phyloP scores from a whole-genome alignment of 2,113 vertebrate genomes.

The Coreoperca whiteheadi region DNA sequence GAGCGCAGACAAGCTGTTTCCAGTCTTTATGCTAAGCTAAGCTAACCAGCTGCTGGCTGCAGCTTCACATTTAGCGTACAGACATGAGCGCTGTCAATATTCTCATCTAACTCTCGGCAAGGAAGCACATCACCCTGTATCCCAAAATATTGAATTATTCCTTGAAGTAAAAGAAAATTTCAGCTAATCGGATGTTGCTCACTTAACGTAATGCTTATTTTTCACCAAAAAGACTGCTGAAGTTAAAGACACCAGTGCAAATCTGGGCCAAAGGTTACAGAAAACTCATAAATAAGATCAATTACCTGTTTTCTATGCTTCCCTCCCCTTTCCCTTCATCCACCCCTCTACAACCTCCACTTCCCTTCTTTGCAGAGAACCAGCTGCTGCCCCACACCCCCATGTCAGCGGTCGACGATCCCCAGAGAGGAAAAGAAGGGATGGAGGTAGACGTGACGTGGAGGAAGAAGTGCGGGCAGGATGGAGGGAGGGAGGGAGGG shows the following conservation, averaged over 20 bases:
- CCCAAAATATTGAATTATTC: neutral
- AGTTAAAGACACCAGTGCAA: constrained; percentile 22
- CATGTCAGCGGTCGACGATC: constrained; percentile 48
- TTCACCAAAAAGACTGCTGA: too few relatives aligned
- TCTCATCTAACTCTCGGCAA: neutral
- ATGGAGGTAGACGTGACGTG: constrained; percentile 51
- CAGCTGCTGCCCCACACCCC: constrained; percentile 78
- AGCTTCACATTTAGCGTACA: neutral
- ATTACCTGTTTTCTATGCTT: constrained; percentile 37
- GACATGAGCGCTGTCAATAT: neutral
- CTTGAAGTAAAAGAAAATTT: neutral
- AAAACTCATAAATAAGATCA: constrained; percentile 54
- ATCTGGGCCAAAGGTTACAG: constrained; percentile 59
- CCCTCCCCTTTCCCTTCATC: constrained; percentile 28
- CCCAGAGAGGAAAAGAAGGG: constrained; percentile 73
- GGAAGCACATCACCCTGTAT: neutral
- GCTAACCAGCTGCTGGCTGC: neutral
- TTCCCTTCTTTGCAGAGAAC: constrained; percentile 49
- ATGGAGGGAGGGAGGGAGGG: constrained; percentile 58
- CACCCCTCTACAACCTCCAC: constrained; percentile 29
- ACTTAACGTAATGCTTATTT: neutral
- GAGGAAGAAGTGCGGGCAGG: constrained; percentile 50
- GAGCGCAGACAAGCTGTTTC: neutral
- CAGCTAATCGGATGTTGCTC: neutral
- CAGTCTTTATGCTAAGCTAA: neutral